Evolutionary conservation across 1,140 invertebrate species (phyloP), one percentile per base, ranked within the genome.

Genomic region (Bradynema listronoti): DNA sequence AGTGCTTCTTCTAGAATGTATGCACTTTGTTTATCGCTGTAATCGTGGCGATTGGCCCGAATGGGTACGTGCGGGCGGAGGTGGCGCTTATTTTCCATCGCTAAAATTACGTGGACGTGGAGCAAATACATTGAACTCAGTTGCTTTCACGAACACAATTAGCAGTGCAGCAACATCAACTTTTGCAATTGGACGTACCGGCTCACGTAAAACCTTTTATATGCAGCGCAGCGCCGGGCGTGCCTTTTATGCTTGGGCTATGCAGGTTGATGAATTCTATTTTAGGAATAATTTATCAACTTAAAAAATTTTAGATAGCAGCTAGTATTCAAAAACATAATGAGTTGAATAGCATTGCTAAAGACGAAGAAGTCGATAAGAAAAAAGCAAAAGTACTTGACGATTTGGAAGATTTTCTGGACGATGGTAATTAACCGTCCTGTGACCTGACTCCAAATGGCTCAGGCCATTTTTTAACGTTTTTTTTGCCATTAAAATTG

Each of bases 371-470:
- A 77, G 75, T 88, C 11, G 75, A 24, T 85, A 87, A 68, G 88
- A 89, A 71, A 87, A 86, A 66, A 83, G 4, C 46, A 11, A 63
- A 76, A 61, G 36, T 75, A 25, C 22, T 77, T 11, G 76, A 97
- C 72, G 91, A 96, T 75, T 90, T 97, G 73, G 94, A 98, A 82
- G 91, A 98, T 79, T 98, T 95, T 77, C 81, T 97, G 4, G 92
- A 97, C 81, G 93, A 98, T 85, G 87, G 63, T 55, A 4, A n/a
- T n/a, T n/a, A n/a, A n/a, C n/a, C n/a, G n/a, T n/a, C n/a, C n/a
- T n/a, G n/a, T n/a, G n/a, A n/a, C n/a, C n/a, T n/a, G n/a, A n/a
- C n/a, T n/a, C n/a, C n/a, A n/a, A n/a, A n/a, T n/a, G n/a, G n/a
- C n/a, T n/a, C n/a, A n/a, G n/a, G n/a, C n/a, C n/a, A n/a, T n/a